A percentile compares a stretch with the other conserved stretches of the same genome.
Evolutionary conservation across 2,113 vertebrate genomes (phyloP).

Genomic region (Saccopteryx leptura): DNA sequence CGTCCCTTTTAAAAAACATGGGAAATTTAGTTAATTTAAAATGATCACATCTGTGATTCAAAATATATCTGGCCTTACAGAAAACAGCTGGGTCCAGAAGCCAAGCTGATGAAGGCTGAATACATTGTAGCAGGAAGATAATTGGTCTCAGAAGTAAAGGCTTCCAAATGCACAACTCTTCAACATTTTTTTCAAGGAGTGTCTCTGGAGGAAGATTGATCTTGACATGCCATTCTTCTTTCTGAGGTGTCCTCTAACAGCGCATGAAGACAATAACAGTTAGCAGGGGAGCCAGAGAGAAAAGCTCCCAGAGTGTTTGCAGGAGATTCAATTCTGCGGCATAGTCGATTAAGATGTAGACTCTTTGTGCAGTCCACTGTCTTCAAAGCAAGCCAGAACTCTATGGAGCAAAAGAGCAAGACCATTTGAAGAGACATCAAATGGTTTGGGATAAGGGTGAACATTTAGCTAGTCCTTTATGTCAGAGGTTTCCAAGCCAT

Average conservation of each 20-base stretch:
- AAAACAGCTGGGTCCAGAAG: conserved; percentile 62
- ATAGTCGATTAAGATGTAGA: conserved; percentile 44
- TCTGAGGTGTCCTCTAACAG: conserved; percentile 66
- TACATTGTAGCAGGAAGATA: conserved; percentile 65
- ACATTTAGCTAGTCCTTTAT: not conserved
- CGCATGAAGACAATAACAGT: conserved; percentile 42
- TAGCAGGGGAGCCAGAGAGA: conserved; percentile 68
- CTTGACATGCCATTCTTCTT: not conserved
- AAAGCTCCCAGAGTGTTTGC: conserved; percentile 29
- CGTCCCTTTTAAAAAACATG: conserved; percentile 27
- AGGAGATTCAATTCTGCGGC: conserved; percentile 7
- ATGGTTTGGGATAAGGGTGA: conserved; percentile 8
- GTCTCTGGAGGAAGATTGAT: conserved; percentile 73
- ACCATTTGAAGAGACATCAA: conserved; percentile 45
- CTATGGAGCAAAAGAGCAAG: not conserved
- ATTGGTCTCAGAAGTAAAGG: conserved; percentile 78
- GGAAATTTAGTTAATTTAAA: conserved; percentile 27
- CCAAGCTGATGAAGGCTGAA: conserved; percentile 64
- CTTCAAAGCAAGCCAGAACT: conserved; percentile 63
- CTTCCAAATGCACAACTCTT: conserved; percentile 31
- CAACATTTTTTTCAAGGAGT: conserved; percentile 60
- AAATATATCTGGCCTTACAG: conserved; percentile 64
- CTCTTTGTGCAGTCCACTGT: conserved; percentile 29
- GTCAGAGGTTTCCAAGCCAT: not conserved
- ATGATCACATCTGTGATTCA: conserved; percentile 78